phyloP scores from a whole-genome alignment of 1,140 invertebrate species.

The silkworm (Bombyx mori) region DNA sequence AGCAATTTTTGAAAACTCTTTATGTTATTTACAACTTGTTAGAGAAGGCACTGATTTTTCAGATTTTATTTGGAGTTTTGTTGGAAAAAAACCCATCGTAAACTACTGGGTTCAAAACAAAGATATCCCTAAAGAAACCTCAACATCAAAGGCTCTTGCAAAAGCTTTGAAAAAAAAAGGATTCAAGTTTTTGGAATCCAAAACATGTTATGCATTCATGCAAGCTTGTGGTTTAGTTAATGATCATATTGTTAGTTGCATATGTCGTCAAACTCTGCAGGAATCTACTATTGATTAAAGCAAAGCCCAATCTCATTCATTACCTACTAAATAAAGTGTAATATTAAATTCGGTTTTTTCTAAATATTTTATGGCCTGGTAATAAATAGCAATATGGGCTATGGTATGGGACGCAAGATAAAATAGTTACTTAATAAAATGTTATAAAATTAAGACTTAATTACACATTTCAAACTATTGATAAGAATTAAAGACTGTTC shows the following conservation, averaged over 20 bases:
- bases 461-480: no score
- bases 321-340: no score
- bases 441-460: no score
- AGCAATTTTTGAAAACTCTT: constrained; percentile 50
- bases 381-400: no score
- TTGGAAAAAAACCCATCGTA: constrained; percentile 35
- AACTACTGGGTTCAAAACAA: constrained; percentile 35
- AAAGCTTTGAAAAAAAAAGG: constrained; percentile 46
- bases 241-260: constrained; percentile 45
- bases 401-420: no score
- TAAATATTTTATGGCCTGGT: no score
- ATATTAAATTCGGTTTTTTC: no score
- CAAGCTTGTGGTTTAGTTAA: constrained; percentile 59
- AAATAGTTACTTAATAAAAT: no score
- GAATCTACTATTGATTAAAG: neutral
- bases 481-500: no score
- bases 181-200: constrained; percentile 56
- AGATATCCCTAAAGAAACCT: constrained; percentile 44
- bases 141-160: constrained; percentile 34
- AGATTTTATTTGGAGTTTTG: constrained; percentile 53
- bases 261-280: constrained; percentile 6
- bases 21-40: constrained; percentile 46
- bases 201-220: constrained; percentile 62
- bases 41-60: constrained; percentile 41
- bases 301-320: no score